Evolutionary conservation across 1,140 invertebrate genomes (phyloP), one percentile per base, ranked within the genome.

Genomic region (Phymastichus coffea): DNA sequence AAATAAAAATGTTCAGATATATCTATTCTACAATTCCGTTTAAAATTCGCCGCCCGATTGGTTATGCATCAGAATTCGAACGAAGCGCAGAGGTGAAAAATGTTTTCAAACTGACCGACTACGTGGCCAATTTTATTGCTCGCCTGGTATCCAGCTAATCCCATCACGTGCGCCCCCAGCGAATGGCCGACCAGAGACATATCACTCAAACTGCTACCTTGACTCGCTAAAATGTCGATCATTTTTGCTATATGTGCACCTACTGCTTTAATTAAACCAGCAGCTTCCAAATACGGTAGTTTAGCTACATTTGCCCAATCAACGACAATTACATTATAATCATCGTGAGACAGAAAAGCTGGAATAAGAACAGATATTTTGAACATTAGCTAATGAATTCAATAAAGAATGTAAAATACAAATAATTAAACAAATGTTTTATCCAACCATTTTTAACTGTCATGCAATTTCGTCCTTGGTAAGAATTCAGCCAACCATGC

Each of bases 281-380:
- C 22, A 4, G 57, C 49, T 15, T 44, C 25, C 17, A 30, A 1
- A 30, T 65, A 65, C 2, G 28, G 26, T 15, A 58, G 23, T 26
- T 55, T 35, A 4, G 60, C 54, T 20, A 65, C 33, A 10, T 37
- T 44, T 19, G 57, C 22, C 64, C 64, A 65, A 47, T 65, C 60
- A 37, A 65, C 41, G 9, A 63, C 53, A 30, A 63, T 65, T 20
- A 65, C 46, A 30, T 65, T 65, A 33, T 54, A 62, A n/a, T 56
- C 55, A 37, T 37, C 49, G 0, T 57, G 35, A 17, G 28, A 22
- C 20, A 61, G 20, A 15, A 61, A 57, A 1, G 57, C 58, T 64
- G 33, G 20, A n/a, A 48, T 28, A 0, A 23, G 22, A 37, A 43
- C 28, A 20, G n/a, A n/a, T n/a, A n/a, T n/a, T n/a, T n/a, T n/a